Base-by-base conservation (phyloP, 2,797 vertebrate species). In the Phalloptychus januarius region DNA sequence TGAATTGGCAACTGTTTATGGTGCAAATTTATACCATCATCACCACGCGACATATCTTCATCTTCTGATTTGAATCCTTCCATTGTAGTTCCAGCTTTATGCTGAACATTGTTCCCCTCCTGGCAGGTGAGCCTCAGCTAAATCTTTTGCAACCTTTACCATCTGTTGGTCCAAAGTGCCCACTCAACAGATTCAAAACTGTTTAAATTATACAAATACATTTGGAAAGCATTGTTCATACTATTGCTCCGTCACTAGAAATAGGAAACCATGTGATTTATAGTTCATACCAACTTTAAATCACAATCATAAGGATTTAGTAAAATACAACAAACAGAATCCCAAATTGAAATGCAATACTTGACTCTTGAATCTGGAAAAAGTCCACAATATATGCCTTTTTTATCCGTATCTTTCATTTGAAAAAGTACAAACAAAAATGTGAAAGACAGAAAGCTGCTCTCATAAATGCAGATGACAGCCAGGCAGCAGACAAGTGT, bases 391-490 rank as follows among this genome's bases (percentile, higher is more conserved):
- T 79, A 77, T 85, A 44, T 78, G 61, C 86, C 85, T 56, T 85
- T 44, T 67, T 70, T n/a, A 15, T 52, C 50, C 50, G 25, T 23
- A 52, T n/a, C 80, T 83, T 85, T 83, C 15, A 85, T 89, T 85
- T 83, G 61, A 86, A 85, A 79, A 82, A 46, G 56, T 71, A 15
- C 12, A 77, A 54, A 70, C 63, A 63, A 12, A 56, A 45, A 20
- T 40, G 12, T 54, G 44, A 42, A 4, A 54, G 25, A 71, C 10
- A 33, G 56, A 65, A 44, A 73, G 71, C 25, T 50, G 70, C 12
- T 63, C 65, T 86, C 77, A 81, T 78, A 83, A 90, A 92, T 92
- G 84, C 84, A 85, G 80, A 89, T 82, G 90, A 87, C 72, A 80
- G 82, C 80, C 72, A 58, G 74, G 75, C 52, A 15, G 84, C 50